Evolutionary conservation across 2,113 vertebrate genomes (phyloP).

Genomic region (Polypterus bichir): DNA sequence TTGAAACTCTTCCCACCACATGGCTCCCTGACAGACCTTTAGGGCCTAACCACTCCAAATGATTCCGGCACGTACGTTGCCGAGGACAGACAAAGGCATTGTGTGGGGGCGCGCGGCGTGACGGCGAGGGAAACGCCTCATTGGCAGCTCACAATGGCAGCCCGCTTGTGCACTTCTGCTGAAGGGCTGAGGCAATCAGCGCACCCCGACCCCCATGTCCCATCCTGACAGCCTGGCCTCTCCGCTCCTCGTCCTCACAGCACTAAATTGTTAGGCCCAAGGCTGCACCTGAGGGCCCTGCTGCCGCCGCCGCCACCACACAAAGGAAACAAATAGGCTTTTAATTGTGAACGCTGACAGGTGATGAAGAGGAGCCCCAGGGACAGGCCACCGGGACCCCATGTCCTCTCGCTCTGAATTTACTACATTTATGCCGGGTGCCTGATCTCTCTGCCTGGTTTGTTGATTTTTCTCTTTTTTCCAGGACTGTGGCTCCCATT

Average conservation of each 20-base stretch:
- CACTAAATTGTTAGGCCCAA: constrained; percentile 60
- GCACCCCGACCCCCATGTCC: constrained; percentile 52
- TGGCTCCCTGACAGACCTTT: too few relatives aligned
- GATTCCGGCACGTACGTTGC: too few relatives aligned
- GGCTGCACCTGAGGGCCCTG: constrained; percentile 62
- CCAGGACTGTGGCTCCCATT: not conserved
- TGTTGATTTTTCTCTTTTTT: too few relatives aligned
- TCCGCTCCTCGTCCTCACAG: constrained; percentile 46
- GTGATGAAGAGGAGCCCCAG: constrained; percentile 56
- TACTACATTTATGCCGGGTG: too few relatives aligned
- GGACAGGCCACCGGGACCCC: constrained; percentile 28
- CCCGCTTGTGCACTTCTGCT: too few relatives aligned
- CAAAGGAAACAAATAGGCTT: constrained; percentile 61
- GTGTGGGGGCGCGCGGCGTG: too few relatives aligned
- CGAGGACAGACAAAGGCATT: too few relatives aligned
- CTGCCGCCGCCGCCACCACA: not conserved
- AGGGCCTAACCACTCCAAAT: too few relatives aligned
- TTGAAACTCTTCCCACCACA: too few relatives aligned
- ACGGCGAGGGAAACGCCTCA: not conserved
- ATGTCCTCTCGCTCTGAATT: not conserved
- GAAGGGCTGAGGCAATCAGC: constrained; percentile 14
- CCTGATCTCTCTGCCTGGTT: not conserved
- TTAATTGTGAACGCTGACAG: constrained; percentile 60
- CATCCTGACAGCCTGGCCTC: constrained; percentile 49
- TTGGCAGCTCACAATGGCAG: constrained; percentile 1